phyloP scores from a whole-genome alignment of 2,888 invertebrate species.

The Nesidiocoris tenuis region DNA sequence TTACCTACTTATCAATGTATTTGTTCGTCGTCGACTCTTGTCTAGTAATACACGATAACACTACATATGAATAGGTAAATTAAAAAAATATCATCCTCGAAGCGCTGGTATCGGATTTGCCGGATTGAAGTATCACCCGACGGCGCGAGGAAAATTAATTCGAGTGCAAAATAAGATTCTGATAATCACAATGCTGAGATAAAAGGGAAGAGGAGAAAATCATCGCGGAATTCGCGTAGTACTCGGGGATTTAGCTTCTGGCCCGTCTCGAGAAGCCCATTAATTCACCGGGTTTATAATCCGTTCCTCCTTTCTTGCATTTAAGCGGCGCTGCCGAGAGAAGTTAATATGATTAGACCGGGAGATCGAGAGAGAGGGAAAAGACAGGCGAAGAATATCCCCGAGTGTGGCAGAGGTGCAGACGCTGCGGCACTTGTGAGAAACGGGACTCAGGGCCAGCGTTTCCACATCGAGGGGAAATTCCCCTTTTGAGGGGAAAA shows the following conservation, averaged over 20 bases:
- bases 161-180: not conserved
- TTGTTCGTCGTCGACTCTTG: no score
- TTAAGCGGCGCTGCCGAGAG: not conserved
- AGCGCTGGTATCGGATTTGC: no score
- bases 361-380: constrained; percentile 2
- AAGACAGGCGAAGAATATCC: not conserved
- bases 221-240: not conserved
- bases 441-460: no score
- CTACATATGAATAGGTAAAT: no score
- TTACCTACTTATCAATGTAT: no score
- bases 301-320: not conserved
- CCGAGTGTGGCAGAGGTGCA: not conserved
- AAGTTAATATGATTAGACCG: constrained; percentile 27
- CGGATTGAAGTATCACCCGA: no score
- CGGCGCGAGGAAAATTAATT: no score
- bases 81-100: no score
- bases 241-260: not conserved
- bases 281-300: not conserved
- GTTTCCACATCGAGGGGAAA: no score
- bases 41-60: no score
- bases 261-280: not conserved
- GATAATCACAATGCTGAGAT: not conserved
- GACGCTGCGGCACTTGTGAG: not conserved
- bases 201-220: not conserved
- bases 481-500: no score